Evolutionary conservation across 2,888 invertebrate species (phyloP), one percentile per base, ranked within the genome.

Genomic region (Drosophila merina): DNA sequence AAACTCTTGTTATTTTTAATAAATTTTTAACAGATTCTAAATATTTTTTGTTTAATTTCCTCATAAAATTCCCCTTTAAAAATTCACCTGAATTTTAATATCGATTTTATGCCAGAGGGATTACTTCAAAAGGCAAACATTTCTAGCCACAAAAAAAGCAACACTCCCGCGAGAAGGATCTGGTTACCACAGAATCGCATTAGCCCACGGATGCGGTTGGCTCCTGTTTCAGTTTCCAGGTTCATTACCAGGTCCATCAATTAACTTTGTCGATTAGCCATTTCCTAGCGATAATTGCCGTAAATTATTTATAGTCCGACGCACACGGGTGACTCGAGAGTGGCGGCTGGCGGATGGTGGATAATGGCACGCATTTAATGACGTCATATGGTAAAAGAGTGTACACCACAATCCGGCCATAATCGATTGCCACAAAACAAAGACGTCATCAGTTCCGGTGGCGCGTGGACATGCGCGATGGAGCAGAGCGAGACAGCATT

Each of bases 391-490:
- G 25, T 31, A 36, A 58, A 47, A 36, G 44, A 30, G 54, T 40
- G 26, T 47, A 57, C 51, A 38, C 36, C 25, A 62, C 73, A 42
- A 25, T 36, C 33, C 12, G 38, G 51, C 42, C 33, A 28, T 59
- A 76, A 84, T 80, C 79, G 77, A 82, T 77, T 31, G 60, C 40
- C 14, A 30, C 49, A 45, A 45, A 86, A 78, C 79, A 71, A 86
- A 84, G 88, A 89, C 88, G 88, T 89, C 89, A 89, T 87, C 70
- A 73, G 55, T 64, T 75, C 67, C 70, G 77, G 73, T 71, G 76
- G 72, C 68, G 68, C 69, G 75, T 74, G 56, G 57, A 72, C 70
- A 58, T 63, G 75, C 66, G 75, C 52, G 60, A 36, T 58, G 51
- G 59, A 67, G 57, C 75, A 66, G 42, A 62, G 38, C 55, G 50